Conservation (phyloP, 1,140 invertebrate genomes). For the Pogonomyrmex barbatus region DNA sequence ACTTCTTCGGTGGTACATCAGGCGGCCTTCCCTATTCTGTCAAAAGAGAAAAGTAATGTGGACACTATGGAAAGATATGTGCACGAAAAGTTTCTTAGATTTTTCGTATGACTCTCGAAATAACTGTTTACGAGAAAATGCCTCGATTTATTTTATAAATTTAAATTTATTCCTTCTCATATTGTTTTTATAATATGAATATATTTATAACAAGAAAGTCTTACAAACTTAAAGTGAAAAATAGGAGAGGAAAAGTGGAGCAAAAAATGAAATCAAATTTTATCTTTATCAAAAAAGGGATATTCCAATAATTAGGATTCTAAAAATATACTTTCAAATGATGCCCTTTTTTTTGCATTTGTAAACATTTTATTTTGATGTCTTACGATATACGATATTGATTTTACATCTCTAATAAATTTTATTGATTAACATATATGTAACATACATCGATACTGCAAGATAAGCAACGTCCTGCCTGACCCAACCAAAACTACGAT, state of each 20-base stretch:
- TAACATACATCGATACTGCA: neutral
- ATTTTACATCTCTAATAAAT: constrained; percentile 1
- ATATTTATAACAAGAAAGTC: neutral
- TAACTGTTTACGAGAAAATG: neutral
- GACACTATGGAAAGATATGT: constrained; percentile 17
- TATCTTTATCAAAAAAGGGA: neutral
- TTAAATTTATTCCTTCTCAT: neutral
- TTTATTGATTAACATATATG: neutral
- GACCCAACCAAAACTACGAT: constrained; percentile 9
- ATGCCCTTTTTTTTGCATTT: neutral
- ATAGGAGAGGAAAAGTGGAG: neutral
- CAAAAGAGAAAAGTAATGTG: constrained; percentile 50
- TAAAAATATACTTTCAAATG: neutral
- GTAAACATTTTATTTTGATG: neutral
- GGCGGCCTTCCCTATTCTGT: neutral
- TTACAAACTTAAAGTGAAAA: neutral
- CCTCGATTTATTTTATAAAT: neutral
- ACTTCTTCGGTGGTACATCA: constrained; percentile 34
- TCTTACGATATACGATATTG: neutral
- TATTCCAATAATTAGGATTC: neutral
- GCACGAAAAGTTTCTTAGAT: constrained; percentile 22
- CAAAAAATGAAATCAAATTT: neutral
- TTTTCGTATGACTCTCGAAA: neutral
- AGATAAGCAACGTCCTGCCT: constrained; percentile 11
- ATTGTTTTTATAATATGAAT: neutral